phyloP scores from a whole-genome alignment of 2,113 vertebrate species.

The Vicugna pacos region DNA sequence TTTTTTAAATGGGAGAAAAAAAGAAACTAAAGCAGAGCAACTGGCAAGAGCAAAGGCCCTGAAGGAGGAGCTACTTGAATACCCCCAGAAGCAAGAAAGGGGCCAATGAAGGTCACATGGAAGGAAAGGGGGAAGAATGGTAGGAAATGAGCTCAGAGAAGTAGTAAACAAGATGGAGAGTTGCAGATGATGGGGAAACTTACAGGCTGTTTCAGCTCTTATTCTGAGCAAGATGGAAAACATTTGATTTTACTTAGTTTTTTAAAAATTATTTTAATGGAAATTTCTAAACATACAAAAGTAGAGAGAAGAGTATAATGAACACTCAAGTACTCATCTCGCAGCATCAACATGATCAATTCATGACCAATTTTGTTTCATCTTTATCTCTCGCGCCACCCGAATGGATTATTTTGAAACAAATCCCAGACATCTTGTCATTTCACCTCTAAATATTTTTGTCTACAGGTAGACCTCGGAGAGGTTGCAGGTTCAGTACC shows the following conservation, averaged over 20 bases:
- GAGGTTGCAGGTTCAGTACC: background rate
- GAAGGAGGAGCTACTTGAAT: background rate
- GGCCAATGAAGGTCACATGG: background rate
- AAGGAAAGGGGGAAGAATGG: too few species aligned
- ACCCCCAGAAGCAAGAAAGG: background rate
- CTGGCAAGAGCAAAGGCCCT: background rate
- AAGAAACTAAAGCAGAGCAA: too few species aligned
- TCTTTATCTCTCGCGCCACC: background rate
- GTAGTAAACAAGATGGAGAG: too few species aligned
- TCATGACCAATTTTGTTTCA: background rate
- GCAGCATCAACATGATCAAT: background rate
- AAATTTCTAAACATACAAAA: background rate
- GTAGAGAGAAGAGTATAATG: background rate
- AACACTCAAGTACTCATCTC: background rate
- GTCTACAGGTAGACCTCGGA: background rate
- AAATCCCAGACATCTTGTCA: background rate
- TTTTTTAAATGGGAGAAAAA: too few species aligned
- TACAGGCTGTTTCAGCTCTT: background rate
- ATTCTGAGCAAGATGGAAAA: background rate
- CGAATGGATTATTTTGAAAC: background rate
- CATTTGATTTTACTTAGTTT: background rate
- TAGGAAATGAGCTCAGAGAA: background rate
- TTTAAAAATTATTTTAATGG: background rate
- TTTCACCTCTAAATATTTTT: background rate
- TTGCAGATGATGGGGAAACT: background rate